phyloP scores from a whole-genome alignment of 2,797 vertebrate species.

The Myotis daubentonii region DNA sequence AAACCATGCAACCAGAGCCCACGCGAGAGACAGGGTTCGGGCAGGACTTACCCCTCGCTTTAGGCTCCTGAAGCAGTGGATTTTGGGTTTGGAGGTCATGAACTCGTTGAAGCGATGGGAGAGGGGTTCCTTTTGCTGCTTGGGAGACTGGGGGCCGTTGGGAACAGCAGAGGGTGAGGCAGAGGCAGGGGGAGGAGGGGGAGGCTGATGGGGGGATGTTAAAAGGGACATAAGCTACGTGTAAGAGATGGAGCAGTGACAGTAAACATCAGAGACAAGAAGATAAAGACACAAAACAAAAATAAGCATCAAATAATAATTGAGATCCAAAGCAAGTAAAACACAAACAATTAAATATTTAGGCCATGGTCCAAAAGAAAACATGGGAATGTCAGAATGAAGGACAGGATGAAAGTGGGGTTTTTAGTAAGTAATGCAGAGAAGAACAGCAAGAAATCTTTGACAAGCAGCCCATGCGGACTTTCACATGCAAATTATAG shows the following conservation, averaged over 20 bases:
- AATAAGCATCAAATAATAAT: slow-evolving; percentile 88
- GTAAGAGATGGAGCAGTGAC: slow-evolving; percentile 93
- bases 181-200: slow-evolving; percentile 95
- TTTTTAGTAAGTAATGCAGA: slow-evolving; percentile 86
- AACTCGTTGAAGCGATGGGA: slow-evolving; percentile 98
- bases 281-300: slow-evolving; percentile 88
- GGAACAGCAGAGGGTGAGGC: slow-evolving; percentile 93
- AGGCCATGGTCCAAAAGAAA: slow-evolving; percentile 83
- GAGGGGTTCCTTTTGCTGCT: slow-evolving; percentile 96
- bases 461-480: slow-evolving; percentile 89
- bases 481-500: slow-evolving; percentile 82
- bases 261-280: slow-evolving; percentile 88
- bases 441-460: slow-evolving; percentile 76
- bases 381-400: slow-evolving; percentile 74
- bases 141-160: slow-evolving; percentile 95
- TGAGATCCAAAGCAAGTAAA: slow-evolving; percentile 84
- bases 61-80: slow-evolving; percentile 98
- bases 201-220: slow-evolving; percentile 96
- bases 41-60: slow-evolving; percentile 98
- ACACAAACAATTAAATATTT: slow-evolving; percentile 83
- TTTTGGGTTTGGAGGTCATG: slow-evolving; percentile 98
- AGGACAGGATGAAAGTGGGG: slow-evolving; percentile 80
- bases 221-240: slow-evolving; percentile 97
- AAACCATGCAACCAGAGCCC: slow-evolving; percentile 80
- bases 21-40: slow-evolving; percentile 81